Conservation (phyloP, 2,888 invertebrate genomes). For the Polydrusus pterygomalis region DNA sequence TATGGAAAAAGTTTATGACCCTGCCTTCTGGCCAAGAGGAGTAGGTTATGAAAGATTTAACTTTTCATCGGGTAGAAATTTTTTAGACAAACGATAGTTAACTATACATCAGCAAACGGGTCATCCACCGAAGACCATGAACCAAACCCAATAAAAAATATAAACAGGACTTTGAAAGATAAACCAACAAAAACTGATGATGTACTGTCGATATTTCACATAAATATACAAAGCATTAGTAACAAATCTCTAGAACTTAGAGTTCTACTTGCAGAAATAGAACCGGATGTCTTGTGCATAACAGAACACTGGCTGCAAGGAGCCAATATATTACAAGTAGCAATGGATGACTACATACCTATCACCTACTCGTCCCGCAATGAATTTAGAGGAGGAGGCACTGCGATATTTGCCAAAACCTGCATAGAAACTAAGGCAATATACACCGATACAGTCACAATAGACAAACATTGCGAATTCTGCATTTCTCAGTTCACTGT, state of each 20-base stretch:
- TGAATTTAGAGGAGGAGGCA: background rate
- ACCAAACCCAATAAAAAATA: too few species aligned
- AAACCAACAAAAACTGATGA: too few species aligned
- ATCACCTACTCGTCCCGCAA: background rate
- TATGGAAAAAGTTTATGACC: too few species aligned
- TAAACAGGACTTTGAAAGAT: too few species aligned
- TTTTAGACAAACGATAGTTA: too few species aligned
- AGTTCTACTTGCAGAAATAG: background rate
- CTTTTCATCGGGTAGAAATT: too few species aligned
- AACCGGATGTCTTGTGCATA: background rate
- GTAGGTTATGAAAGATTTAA: too few species aligned
- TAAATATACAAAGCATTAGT: background rate
- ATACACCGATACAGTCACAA: background rate
- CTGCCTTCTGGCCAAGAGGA: too few species aligned
- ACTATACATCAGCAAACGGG: too few species aligned
- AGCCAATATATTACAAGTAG: background rate
- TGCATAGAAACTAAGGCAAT: background rate
- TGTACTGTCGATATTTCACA: too few species aligned
- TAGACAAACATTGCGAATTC: background rate
- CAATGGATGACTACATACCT: background rate
- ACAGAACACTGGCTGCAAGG: background rate
- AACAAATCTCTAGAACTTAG: background rate
- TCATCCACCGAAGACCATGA: too few species aligned
- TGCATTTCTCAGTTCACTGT: too few species aligned
- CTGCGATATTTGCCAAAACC: background rate